These are phyloP conservation scores for Zoanthus sociatus DNA, from an alignment of 92 coral and sea anemone genomes.

Conservation along the genomic window DNA sequence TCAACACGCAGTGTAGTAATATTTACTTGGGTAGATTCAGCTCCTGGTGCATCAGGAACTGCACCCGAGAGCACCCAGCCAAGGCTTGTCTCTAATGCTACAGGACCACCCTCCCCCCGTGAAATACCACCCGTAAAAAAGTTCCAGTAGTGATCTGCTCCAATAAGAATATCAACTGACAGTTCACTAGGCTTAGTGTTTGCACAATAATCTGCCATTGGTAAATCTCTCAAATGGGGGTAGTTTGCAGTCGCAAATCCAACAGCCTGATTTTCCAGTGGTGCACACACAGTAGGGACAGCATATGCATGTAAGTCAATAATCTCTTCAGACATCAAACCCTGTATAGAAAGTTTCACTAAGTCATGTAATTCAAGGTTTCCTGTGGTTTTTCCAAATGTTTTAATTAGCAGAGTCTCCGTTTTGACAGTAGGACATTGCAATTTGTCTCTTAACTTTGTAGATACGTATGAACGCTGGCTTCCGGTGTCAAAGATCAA, in stretches of 20 bases:
- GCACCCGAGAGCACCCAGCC: conserved; percentile 24
- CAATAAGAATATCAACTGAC: conserved; percentile 25
- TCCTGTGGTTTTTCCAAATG: conserved; percentile 62
- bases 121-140: conserved; percentile 19
- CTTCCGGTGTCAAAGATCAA: conserved; percentile 64
- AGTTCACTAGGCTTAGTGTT: background rate
- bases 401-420: conserved; percentile 57
- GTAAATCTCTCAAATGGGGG: conserved; percentile 19
- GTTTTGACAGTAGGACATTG: conserved; percentile 47
- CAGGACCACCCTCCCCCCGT: conserved; percentile 35
- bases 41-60: background rate
- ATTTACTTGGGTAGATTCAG: conserved; percentile 15
- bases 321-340: conserved; percentile 22
- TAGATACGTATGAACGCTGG: conserved; percentile 59
- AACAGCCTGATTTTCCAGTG: conserved; percentile 33
- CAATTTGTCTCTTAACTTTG: conserved; percentile 37
- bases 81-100: conserved; percentile 23
- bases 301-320: conserved; percentile 20
- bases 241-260: conserved; percentile 14
- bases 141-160: conserved; percentile 28
- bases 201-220: conserved; percentile 19
- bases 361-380: conserved; percentile 47
- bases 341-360: conserved; percentile 23
- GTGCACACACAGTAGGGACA: conserved; percentile 30
- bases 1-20: conserved; percentile 27